phyloP scores from a whole-genome alignment of 2,113 vertebrate genomes.

The Nicator chloris region DNA sequence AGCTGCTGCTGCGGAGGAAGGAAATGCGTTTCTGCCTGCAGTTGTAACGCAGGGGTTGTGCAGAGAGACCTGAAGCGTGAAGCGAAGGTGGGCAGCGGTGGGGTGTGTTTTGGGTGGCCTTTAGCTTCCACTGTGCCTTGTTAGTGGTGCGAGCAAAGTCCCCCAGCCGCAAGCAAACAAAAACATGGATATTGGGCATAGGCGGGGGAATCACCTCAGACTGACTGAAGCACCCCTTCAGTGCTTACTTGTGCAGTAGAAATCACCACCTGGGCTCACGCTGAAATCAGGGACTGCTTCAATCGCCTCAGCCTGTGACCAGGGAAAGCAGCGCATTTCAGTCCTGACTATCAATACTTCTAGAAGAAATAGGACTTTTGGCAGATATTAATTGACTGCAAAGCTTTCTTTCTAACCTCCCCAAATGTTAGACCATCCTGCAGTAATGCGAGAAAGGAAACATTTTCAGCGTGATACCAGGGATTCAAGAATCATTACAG shows the following conservation, averaged over 20 bases:
- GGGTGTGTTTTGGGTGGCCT: background rate
- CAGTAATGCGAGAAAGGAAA: background rate
- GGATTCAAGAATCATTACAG: conserved; percentile 19
- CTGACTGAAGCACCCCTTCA: background rate
- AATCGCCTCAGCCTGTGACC: background rate
- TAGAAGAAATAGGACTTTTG: background rate
- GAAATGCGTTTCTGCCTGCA: conserved; percentile 12
- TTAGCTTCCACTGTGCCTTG: background rate
- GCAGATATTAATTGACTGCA: background rate
- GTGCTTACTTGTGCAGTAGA: background rate
- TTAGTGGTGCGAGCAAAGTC: fast-evolving
- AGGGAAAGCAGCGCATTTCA: background rate
- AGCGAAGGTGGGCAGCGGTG: background rate
- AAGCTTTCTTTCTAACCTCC: background rate
- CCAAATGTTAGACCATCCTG: background rate
- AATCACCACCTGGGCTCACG: background rate
- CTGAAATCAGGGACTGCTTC: background rate
- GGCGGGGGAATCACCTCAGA: background rate
- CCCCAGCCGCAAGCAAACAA: background rate
- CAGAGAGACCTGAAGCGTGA: background rate
- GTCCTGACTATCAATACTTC: background rate
- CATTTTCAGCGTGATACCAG: background rate
- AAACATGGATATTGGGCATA: background rate
- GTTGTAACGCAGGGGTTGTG: background rate
- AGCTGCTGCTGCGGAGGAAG: conserved; percentile 46